These are phyloP conservation scores for Semaprochilodus insignis DNA, from an alignment of 2,797 vertebrate genomes.

Conservation along the genomic window DNA sequence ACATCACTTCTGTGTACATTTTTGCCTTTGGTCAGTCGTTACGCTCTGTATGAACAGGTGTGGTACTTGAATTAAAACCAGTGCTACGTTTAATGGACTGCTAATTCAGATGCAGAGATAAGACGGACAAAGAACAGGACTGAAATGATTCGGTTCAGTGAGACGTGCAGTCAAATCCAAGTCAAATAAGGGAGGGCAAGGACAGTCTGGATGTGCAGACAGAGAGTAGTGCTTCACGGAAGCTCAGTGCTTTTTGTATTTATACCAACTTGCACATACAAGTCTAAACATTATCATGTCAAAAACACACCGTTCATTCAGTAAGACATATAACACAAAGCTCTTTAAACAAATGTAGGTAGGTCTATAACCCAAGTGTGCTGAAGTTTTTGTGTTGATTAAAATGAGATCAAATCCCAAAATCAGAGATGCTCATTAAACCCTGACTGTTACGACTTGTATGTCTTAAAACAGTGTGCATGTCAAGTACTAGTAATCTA, in stretches of 20 bases:
- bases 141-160: background rate
- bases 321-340: no score
- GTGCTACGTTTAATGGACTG: background rate
- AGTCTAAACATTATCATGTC: no score
- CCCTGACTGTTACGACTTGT: no score
- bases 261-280: no score
- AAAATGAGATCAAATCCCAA: no score
- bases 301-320: no score
- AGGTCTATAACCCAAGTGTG: no score
- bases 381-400: no score
- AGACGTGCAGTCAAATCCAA: slow-evolving; percentile 43
- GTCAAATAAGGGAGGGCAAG: slow-evolving; percentile 34
- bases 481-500: no score
- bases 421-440: no score
- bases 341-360: no score
- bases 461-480: no score
- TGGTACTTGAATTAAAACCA: slow-evolving; percentile 15
- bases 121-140: background rate
- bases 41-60: slow-evolving; percentile 33
- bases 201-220: background rate
- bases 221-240: background rate
- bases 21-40: background rate
- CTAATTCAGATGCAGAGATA: background rate
- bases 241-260: background rate
- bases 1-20: background rate